phyloP scores from a whole-genome alignment of 2,888 invertebrate genomes.

The Dioctria rufipes region DNA sequence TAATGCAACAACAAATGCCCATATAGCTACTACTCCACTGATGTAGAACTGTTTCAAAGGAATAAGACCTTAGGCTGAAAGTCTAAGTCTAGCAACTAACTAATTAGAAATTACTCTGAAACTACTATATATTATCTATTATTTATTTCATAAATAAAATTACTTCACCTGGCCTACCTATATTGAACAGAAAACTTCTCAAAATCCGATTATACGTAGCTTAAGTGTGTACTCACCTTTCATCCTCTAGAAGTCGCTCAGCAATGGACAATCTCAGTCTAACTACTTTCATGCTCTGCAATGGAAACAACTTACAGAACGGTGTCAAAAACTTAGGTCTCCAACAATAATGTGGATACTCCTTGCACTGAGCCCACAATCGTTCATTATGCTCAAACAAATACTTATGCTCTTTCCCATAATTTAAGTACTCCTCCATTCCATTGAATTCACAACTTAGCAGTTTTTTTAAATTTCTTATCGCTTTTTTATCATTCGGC shows the following conservation, averaged over 20 bases:
- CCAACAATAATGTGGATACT: conserved; percentile 79
- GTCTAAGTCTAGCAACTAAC: no score
- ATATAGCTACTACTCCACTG: no score
- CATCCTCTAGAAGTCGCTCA: conserved; percentile 80
- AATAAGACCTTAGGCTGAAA: no score
- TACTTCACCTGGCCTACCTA: no score
- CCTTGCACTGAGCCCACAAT: conserved; percentile 85
- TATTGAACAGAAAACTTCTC: no score
- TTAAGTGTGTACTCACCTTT: conserved; percentile 76
- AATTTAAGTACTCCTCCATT: conserved; percentile 83
- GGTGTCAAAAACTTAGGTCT: conserved; percentile 81
- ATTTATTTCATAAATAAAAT: no score
- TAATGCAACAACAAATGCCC: no score
- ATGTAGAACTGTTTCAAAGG: no score
- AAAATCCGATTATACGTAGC: no score
- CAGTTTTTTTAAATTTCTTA: conserved; percentile 80
- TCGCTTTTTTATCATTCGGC: conserved; percentile 78
- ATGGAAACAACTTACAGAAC: conserved; percentile 88
- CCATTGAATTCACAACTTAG: conserved; percentile 83
- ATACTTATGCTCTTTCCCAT: conserved; percentile 83
- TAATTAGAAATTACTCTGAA: no score
- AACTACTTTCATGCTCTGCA: conserved; percentile 91
- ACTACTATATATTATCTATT: no score
- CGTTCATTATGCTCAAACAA: conserved; percentile 89
- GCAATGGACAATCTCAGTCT: conserved; percentile 82